A percentile compares a stretch with the other conserved stretches of the same genome.
These are phyloP conservation scores for Spilarctia lutea DNA, from an alignment of 2,888 invertebrate genomes.

Conservation along the genomic window DNA sequence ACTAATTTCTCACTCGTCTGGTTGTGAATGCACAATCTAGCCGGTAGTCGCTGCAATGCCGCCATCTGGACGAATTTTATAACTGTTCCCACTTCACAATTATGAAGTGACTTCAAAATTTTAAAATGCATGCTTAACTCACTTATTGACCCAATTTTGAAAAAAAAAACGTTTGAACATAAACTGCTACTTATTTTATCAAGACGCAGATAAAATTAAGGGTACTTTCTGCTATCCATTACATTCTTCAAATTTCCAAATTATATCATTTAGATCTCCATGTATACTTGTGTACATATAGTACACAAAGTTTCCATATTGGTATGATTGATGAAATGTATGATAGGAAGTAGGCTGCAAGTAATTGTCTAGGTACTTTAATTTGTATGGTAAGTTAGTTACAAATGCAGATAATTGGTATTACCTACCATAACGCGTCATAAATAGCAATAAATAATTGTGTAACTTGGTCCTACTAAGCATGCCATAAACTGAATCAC, in stretches of 20 bases:
- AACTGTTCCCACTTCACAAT: constrained; percentile 45
- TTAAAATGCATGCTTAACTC: constrained; percentile 39
- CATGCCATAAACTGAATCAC: neutral
- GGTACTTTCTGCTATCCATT: neutral
- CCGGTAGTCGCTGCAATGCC: constrained; percentile 29
- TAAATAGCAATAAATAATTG: neutral
- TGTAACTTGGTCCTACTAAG: neutral
- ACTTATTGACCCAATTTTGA: constrained; percentile 36
- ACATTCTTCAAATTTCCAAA: too few relatives aligned
- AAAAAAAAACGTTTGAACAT: constrained; percentile 11
- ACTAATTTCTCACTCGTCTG: constrained; percentile 46
- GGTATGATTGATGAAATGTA: too few relatives aligned
- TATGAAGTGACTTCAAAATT: constrained; percentile 42
- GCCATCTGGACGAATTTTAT: constrained; percentile 42
- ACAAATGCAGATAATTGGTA: too few relatives aligned
- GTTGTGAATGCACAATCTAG: constrained; percentile 47
- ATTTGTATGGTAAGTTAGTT: too few relatives aligned
- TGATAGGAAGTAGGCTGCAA: too few relatives aligned
- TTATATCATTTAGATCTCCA: too few relatives aligned
- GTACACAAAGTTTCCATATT: too few relatives aligned
- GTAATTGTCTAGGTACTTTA: too few relatives aligned
- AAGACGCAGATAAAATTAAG: neutral
- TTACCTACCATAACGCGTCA: too few relatives aligned
- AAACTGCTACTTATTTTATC: neutral
- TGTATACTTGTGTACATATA: too few relatives aligned